Conservation (phyloP, 2,888 invertebrate species). For the Melanostoma mellinum region DNA sequence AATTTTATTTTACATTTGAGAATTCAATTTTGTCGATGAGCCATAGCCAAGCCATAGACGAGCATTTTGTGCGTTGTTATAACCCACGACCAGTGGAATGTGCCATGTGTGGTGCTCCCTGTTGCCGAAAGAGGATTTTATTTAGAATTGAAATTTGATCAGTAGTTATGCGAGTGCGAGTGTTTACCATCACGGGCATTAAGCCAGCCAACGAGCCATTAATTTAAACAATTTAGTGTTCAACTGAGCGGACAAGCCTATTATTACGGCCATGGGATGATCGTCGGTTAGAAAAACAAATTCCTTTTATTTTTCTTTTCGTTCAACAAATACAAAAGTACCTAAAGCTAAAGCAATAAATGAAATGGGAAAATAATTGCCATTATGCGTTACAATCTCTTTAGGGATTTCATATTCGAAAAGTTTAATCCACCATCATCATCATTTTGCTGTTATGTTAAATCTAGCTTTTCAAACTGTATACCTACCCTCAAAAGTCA, state of each 20-base stretch:
- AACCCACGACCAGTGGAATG: slow-evolving; percentile 17
- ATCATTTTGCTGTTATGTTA: slow-evolving; percentile 26
- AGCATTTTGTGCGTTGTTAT: slow-evolving; percentile 17
- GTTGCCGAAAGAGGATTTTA: slow-evolving; percentile 41
- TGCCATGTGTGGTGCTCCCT: background rate
- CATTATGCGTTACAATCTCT: background rate
- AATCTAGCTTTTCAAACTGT: slow-evolving; percentile 14
- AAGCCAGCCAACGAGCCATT: slow-evolving; percentile 52
- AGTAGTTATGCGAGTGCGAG: background rate
- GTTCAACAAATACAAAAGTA: too few species aligned
- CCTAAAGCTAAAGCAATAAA: background rate
- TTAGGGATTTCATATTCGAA: background rate
- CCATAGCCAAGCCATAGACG: background rate
- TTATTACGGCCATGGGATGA: slow-evolving; percentile 23
- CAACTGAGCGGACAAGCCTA: slow-evolving; percentile 24
- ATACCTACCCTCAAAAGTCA: slow-evolving; percentile 7
- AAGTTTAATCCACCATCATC: slow-evolving; percentile 20
- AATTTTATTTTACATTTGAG: slow-evolving; percentile 55
- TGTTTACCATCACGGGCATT: slow-evolving; percentile 41
- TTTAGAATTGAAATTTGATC: slow-evolving; percentile 52
- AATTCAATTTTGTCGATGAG: slow-evolving; percentile 9
- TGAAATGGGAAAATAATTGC: slow-evolving; percentile 23
- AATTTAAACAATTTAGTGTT: slow-evolving; percentile 51
- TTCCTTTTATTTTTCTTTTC: slow-evolving; percentile 19
- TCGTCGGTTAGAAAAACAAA: background rate